Percentiles rank a stretch among this genome's conserved stretches.
Conservation (phyloP, 2,797 vertebrate species). For the Siniperca scherzeri region DNA sequence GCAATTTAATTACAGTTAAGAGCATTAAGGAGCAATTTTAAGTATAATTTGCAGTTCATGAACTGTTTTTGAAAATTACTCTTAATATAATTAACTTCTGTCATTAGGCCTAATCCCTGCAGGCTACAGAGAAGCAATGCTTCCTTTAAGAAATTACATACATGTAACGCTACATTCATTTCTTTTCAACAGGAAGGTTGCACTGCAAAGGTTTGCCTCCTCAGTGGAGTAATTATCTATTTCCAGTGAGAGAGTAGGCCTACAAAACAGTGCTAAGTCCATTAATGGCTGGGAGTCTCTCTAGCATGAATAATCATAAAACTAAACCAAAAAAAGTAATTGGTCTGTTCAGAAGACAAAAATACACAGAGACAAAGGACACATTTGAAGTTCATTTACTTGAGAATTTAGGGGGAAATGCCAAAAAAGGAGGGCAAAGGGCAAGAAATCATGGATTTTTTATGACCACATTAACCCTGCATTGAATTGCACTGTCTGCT, state of each 20-base stretch:
- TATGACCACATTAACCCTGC: constrained; percentile 79
- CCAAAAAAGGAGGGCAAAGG: constrained; percentile 71
- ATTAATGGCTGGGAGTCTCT: constrained; percentile 70
- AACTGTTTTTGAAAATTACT: constrained; percentile 92
- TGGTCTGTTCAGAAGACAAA: constrained; percentile 50
- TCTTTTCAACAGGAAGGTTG: constrained; percentile 67
- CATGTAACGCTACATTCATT: constrained; percentile 74
- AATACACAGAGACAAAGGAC: constrained; percentile 37
- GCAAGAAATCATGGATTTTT: constrained; percentile 78
- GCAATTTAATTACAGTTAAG: constrained; percentile 89
- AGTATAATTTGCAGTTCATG: constrained; percentile 91
- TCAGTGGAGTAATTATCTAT: constrained; percentile 81
- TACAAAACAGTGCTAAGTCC: constrained; percentile 74
- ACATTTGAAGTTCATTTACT: constrained; percentile 50
- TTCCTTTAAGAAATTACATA: constrained; percentile 85
- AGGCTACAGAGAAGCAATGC: constrained; percentile 82
- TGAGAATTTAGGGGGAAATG: constrained; percentile 41
- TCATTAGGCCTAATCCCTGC: constrained; percentile 90
- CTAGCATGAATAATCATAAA: constrained; percentile 71
- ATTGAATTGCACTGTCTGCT: constrained; percentile 66
- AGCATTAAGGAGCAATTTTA: constrained; percentile 89
- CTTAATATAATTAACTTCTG: constrained; percentile 92
- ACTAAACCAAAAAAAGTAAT: constrained; percentile 54
- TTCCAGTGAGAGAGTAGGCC: constrained; percentile 63
- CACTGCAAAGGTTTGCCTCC: constrained; percentile 70